Conservation (phyloP, 2,113 vertebrate genomes). For the Tor tambroides region DNA sequence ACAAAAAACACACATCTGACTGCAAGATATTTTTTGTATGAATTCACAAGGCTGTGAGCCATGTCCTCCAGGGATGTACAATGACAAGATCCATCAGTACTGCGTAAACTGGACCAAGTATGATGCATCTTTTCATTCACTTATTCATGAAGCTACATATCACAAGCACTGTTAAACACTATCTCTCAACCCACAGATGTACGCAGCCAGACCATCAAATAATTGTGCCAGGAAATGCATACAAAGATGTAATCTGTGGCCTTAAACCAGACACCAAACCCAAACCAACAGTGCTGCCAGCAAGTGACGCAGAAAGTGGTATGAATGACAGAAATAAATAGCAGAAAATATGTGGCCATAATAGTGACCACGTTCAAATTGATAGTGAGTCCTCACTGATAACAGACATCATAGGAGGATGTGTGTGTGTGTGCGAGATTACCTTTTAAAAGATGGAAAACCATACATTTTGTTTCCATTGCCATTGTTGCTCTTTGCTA, state of each 20-base stretch:
- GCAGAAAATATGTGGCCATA: neutral
- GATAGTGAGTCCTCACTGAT: too few species aligned
- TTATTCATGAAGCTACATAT: neutral
- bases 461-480: too few species aligned
- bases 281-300: neutral
- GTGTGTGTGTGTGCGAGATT: too few species aligned
- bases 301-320: neutral
- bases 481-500: neutral
- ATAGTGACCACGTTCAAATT: too few species aligned
- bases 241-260: constrained; percentile 34
- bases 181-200: constrained; percentile 41
- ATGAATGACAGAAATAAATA: neutral
- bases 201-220: constrained; percentile 28
- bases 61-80: constrained; percentile 73
- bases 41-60: constrained; percentile 63
- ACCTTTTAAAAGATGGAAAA: too few species aligned
- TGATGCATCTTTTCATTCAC: neutral
- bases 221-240: neutral
- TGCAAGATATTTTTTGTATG: neutral
- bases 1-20: neutral
- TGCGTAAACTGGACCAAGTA: constrained; percentile 69
- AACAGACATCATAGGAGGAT: too few species aligned
- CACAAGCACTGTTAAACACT: neutral
- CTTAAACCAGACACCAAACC: neutral
- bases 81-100: constrained; percentile 62